These are phyloP conservation scores for Aplodontia rufa DNA, from an alignment of 2,113 vertebrate species.

Conservation along the genomic window DNA sequence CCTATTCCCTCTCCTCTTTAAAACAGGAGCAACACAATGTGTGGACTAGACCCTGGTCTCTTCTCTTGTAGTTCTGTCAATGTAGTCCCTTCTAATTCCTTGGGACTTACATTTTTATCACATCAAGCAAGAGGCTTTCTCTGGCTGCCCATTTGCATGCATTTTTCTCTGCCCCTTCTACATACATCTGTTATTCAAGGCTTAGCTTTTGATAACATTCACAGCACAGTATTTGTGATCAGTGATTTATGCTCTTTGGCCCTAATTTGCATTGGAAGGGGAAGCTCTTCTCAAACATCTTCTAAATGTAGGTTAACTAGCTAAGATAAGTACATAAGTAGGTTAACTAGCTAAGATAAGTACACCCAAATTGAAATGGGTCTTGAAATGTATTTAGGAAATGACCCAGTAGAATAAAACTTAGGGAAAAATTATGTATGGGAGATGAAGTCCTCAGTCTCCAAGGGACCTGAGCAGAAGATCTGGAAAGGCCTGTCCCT, in stretches of 20 bases:
- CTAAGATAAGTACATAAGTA: not conserved
- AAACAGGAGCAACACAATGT: not conserved
- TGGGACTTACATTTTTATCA: not conserved
- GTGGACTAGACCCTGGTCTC: not conserved
- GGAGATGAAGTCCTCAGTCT: not conserved
- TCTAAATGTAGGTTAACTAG: not conserved
- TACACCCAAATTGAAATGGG: not conserved
- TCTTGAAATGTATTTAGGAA: not conserved
- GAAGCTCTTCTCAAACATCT: not conserved
- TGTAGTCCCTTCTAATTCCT: not conserved
- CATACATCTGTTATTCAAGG: not conserved
- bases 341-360: not conserved
- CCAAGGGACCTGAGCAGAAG: rapidly evolving
- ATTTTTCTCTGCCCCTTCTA: not conserved
- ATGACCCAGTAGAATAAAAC: not conserved
- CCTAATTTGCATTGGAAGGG: not conserved
- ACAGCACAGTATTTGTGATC: not conserved
- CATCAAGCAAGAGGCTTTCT: not conserved
- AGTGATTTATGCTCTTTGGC: not conserved
- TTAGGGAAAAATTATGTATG: not conserved
- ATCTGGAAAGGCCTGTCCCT: rapidly evolving
- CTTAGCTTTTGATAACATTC: not conserved
- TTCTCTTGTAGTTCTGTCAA: not conserved
- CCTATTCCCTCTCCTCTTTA: not conserved
- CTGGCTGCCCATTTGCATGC: not conserved